Evolutionary conservation across 2,888 invertebrate species (phyloP).

Genomic region (Drosophila rubida): DNA sequence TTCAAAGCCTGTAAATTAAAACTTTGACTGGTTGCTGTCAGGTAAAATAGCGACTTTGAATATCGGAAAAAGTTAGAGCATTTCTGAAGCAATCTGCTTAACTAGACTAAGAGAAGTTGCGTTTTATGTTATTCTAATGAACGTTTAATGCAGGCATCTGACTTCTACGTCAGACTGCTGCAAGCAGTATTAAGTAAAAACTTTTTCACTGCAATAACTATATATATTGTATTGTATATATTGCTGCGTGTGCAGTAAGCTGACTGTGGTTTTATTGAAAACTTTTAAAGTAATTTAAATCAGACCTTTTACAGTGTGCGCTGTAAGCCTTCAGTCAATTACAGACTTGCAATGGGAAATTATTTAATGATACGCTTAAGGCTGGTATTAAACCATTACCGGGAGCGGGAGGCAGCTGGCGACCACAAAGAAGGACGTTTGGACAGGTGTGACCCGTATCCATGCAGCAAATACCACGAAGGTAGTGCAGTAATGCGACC

Average conservation of each 20-base stretch:
- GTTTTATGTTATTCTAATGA: no score
- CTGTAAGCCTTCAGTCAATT: not conserved
- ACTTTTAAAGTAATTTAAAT: not conserved
- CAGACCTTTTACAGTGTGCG: not conserved
- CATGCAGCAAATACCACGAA: not conserved
- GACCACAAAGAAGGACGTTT: not conserved
- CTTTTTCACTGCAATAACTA: no score
- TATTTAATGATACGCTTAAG: not conserved
- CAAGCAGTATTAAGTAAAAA: no score
- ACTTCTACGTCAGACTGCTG: no score
- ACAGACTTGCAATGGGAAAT: not conserved
- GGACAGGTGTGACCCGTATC: conserved; percentile 5
- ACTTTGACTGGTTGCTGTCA: no score
- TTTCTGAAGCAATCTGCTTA: no score
- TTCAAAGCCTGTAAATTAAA: no score
- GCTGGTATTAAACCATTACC: not conserved
- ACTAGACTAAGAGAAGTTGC: no score
- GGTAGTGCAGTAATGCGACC: not conserved
- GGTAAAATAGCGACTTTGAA: no score
- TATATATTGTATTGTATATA: no score
- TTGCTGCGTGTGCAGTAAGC: not conserved
- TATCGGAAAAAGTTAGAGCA: no score
- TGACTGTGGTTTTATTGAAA: not conserved
- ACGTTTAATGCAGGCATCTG: no score
- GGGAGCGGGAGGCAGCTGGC: not conserved